Base-by-base conservation (phyloP, 2,888 invertebrate genomes). In the Nemoura dubitans region DNA sequence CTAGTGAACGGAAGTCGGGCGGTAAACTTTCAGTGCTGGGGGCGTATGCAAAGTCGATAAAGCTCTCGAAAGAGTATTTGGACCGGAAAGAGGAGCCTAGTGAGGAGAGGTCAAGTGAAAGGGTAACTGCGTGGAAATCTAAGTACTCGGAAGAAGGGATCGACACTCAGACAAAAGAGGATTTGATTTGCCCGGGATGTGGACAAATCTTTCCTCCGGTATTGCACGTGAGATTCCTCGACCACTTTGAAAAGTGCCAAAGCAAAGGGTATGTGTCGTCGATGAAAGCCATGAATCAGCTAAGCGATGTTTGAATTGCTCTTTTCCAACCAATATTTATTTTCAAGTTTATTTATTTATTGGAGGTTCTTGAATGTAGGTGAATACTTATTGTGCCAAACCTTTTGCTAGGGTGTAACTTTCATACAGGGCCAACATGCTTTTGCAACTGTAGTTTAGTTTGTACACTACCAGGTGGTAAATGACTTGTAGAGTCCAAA, bases 231-330 rank as follows among this genome's bases (percentile, higher is more conserved):
- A 88, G 89, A 86, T 90, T 90, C 87, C 88, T 90, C n/a, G 90
- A 90, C 83, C 90, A 90, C 87, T 90, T 90, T 87, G 90, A 90
- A 87, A 87, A 87, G 29, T 90, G 90, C 85, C 89, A 89, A 81
- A 88, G 86, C 26, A 84, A 43, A 36, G 78, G 59, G 14, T 21
- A 59, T 59, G 14, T 21, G 14, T 16, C 59, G 21, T 59, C 59
- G 21, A 21, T 2, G 21, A 59, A 59, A 59, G 21, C 59, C 14
- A 59, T 59, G 21, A 59, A 59, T 21, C 59, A 16, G 21, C 59
- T 59, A 21, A 21, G 59, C 21, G 21, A 59, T 21, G 59, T 59
- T 59, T 59, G 21, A 59, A 59, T 21, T 21, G 16, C 59, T 59
- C 59, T 21, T 36, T 21, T 10, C 36, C 36, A 36, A 10, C 36